Evolutionary conservation across 23 tunicate species (phyloP).

Genomic region (Ciona savignyi): DNA sequence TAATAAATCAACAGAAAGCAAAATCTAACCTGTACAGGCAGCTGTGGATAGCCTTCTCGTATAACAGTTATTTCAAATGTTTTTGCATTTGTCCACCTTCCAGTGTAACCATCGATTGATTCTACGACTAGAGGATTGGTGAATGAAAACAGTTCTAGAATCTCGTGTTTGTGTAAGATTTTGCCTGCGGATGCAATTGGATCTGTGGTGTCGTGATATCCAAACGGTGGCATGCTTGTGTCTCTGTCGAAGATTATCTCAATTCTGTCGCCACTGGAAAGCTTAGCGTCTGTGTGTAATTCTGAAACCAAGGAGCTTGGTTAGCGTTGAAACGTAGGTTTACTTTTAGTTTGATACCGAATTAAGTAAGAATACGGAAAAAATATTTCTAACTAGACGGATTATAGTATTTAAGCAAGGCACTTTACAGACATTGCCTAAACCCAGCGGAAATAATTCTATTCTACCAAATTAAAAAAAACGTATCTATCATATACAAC

Average conservation of each 20-base stretch:
- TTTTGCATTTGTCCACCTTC: conserved; percentile 11
- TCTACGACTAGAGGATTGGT: not conserved
- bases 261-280: conserved; percentile 30
- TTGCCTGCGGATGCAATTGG: conserved; percentile 15
- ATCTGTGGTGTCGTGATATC: conserved; percentile 22
- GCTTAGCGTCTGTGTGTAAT: conserved; percentile 26
- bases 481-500: no score
- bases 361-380: no score
- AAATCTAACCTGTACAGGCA: conserved; percentile 10
- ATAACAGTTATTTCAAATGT: conserved; percentile 11
- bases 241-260: conserved; percentile 14
- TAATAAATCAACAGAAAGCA: not conserved
- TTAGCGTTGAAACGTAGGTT: no score
- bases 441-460: no score
- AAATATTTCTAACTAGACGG: no score
- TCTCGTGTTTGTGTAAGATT: not conserved
- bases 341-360: no score
- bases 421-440: no score
- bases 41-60: conserved; percentile 34
- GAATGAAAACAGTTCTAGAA: conserved; percentile 12
- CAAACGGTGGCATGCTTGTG: conserved; percentile 43
- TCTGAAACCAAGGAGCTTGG: not conserved
- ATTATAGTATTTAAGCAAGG: no score
- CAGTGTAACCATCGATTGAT: conserved; percentile 2
- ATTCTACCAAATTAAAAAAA: no score